These are phyloP conservation scores for Gallinago media DNA, from an alignment of 2,113 vertebrate species.

Conservation along the genomic window DNA sequence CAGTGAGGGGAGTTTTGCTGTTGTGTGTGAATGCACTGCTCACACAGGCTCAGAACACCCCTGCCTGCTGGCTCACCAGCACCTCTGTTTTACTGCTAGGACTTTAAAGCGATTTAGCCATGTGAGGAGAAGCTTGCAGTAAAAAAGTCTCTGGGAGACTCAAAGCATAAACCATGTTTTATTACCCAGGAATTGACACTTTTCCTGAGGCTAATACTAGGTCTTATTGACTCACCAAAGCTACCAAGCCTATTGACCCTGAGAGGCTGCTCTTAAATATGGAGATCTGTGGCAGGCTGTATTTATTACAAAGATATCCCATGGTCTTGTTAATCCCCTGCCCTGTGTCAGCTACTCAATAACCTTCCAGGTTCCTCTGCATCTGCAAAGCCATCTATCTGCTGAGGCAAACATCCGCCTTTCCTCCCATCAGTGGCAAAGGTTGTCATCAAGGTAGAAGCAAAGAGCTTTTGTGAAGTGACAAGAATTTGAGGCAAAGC, in stretches of 20 bases:
- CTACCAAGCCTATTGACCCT: conserved; percentile 53
- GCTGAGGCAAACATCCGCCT: not conserved
- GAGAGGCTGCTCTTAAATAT: conserved; percentile 39
- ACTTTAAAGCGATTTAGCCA: conserved; percentile 23
- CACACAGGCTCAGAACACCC: not conserved
- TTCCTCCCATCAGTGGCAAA: not conserved
- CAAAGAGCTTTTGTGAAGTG: not conserved
- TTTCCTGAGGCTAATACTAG: not conserved
- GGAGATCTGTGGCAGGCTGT: conserved; percentile 30
- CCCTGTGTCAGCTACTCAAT: conserved; percentile 16
- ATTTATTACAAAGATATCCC: conserved; percentile 57
- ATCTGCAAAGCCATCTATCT: not conserved
- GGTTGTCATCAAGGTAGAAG: not conserved
- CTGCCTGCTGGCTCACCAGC: not conserved
- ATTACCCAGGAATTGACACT: conserved; percentile 8
- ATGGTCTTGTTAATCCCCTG: conserved; percentile 25
- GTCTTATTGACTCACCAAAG: conserved; percentile 54
- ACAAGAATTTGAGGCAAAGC: not conserved
- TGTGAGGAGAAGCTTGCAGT: conserved; percentile 14
- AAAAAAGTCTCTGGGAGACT: conserved; percentile 35
- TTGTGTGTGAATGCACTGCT: not conserved
- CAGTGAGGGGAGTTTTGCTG: not conserved
- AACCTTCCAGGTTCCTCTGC: conserved; percentile 15
- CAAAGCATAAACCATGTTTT: conserved; percentile 52
- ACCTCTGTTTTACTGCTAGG: not conserved